Conservation (phyloP, 1,140 invertebrate species). For the Prorops nasuta region DNA sequence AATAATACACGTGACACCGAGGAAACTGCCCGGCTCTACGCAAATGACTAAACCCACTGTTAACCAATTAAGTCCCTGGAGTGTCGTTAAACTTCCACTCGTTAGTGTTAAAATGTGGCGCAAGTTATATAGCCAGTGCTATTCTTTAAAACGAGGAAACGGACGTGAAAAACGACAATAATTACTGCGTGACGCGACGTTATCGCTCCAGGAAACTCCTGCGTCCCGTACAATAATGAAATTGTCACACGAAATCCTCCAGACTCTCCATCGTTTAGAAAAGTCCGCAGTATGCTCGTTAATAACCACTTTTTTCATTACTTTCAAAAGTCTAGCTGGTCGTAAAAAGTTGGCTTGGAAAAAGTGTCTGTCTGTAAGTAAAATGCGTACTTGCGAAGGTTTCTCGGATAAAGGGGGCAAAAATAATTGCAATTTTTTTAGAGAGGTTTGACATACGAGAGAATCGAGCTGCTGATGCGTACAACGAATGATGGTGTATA, state of each 20-base stretch:
- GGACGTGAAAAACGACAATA: slow-evolving; percentile 38
- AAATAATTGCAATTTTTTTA: no score
- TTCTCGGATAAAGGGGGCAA: no score
- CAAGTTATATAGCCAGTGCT: slow-evolving; percentile 1
- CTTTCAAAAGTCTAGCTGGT: no score
- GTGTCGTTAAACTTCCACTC: slow-evolving; percentile 28
- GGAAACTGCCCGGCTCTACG: no score
- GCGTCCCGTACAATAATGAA: slow-evolving; percentile 15
- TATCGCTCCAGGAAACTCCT: slow-evolving; percentile 27
- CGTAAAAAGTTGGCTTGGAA: no score
- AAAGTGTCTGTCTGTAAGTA: no score
- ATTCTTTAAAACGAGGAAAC: slow-evolving; percentile 26
- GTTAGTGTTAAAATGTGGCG: slow-evolving; percentile 30
- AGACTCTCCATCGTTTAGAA: background rate
- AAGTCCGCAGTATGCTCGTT: no score
- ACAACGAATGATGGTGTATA: no score
- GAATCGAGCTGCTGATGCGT: no score
- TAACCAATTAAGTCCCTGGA: slow-evolving; percentile 23
- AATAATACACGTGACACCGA: background rate
- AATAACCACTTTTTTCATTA: no score
- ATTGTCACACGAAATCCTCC: slow-evolving; percentile 25
- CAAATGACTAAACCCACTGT: background rate
- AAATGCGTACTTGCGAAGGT: no score
- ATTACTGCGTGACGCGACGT: slow-evolving; percentile 13
- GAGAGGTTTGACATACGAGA: no score